Percentiles rank a stretch among this genome's conserved stretches.
phyloP scores from a whole-genome alignment of 2,797 vertebrate species.

The Lateolabrax maculatus region DNA sequence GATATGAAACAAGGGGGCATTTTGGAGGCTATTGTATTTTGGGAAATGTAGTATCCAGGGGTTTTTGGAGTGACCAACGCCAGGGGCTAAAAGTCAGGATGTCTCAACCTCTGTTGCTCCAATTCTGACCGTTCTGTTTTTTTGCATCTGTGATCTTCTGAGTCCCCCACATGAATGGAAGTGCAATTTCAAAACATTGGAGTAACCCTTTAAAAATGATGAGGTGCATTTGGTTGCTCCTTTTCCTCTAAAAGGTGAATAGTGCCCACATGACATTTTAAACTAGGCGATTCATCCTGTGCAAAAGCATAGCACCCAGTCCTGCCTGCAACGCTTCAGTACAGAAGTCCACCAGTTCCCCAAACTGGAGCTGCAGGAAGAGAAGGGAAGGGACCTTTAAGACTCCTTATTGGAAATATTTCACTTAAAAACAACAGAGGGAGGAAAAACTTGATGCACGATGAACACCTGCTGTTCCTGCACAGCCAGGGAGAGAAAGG shows the following conservation, averaged over 20 bases:
- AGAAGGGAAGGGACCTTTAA: slow-evolving; percentile 43
- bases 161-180: too few species aligned
- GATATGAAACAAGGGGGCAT: background rate
- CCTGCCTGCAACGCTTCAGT: background rate
- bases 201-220: background rate
- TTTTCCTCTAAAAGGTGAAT: background rate
- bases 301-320: slow-evolving; percentile 2
- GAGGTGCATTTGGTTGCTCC: background rate
- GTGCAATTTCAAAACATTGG: background rate
- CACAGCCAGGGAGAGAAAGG: slow-evolving; percentile 46
- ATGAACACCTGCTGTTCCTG: slow-evolving; percentile 51
- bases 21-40: background rate
- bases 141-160: background rate
- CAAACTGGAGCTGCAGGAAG: slow-evolving; percentile 35
- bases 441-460: slow-evolving; percentile 22
- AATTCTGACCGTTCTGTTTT: background rate
- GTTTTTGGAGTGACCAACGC: background rate
- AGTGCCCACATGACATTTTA: background rate
- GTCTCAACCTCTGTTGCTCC: background rate
- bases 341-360: slow-evolving; percentile 20
- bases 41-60: background rate
- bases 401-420: slow-evolving; percentile 50
- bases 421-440: slow-evolving; percentile 42
- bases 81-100: background rate
- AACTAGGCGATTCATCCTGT: slow-evolving; percentile 31